Base-by-base conservation (phyloP, 2,797 vertebrate species). In the Cynopterus sphinx region DNA sequence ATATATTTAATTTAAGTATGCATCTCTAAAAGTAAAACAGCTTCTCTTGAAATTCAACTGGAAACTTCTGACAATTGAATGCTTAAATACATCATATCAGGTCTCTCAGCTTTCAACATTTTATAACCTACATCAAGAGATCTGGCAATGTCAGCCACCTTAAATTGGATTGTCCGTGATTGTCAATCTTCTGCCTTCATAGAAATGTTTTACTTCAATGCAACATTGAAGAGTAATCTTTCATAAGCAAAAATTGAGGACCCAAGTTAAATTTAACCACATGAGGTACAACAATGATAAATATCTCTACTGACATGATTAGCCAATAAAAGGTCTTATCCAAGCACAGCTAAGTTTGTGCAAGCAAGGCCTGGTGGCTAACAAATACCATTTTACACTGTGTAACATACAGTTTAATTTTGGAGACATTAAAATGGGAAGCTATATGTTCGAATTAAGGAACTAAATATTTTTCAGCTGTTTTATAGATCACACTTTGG, bases 11-110 rank as follows among this genome's bases (percentile, higher is more conserved):
- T 84, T 77, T 92, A 93, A 81, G 68, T 49, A 67, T 71, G 22
- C n/a, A 86, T 91, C 21, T 73, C 51, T 87, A 67, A 33, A 90
- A 93, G 22, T 68, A 91, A 95, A 93, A 94, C 71, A 82, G 84
- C 61, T 87, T 68, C 79, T 87, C 49, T 87, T 95, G n/a, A 96
- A 87, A 81, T 77, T 94, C 36, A 77, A 73, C 16, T 84, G 59
- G 89, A 77, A 89, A 55, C 0, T n/a, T 82, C 68, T 93, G 86
- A 84, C 75, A 59, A 24, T 63, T 87, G 36, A 55, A 91, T 51
- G 33, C 71, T 36, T 65, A 86, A 92, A 53, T 81, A 96, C 89
- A 90, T 81, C 67, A 84, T 22, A 82, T 53, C 59, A 71, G 39
- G 17, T 85, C 61, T 93, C 7, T 39, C 1, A 70, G 55, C 16